Percentiles rank a stretch among this genome's conserved stretches.
Conservation (phyloP, 1,140 invertebrate genomes). For the Rhagoletis pomonella region DNA sequence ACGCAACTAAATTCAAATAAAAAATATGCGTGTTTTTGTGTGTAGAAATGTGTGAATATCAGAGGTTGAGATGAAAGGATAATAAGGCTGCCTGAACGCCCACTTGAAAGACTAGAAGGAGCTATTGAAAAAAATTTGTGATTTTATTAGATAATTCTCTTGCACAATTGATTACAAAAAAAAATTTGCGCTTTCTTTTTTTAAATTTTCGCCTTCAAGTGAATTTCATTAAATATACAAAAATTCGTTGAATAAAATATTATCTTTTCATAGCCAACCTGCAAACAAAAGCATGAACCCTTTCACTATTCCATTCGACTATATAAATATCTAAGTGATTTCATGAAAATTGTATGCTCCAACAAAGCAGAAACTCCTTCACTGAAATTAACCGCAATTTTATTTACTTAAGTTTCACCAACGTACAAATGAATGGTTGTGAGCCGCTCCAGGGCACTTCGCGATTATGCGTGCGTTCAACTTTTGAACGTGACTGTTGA, state of each 20-base stretch:
- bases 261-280: background rate
- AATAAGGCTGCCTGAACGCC: constrained; percentile 36
- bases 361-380: background rate
- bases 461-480: constrained; percentile 5
- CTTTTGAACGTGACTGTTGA: constrained; percentile 49
- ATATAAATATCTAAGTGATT: background rate
- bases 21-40: background rate
- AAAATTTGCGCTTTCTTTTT: background rate
- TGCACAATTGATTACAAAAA: constrained; percentile 1
- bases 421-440: background rate
- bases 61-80: background rate
- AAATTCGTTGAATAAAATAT: constrained; percentile 13
- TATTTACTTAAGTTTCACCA: constrained; percentile 11
- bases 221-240: background rate
- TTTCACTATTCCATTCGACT: constrained; percentile 14
- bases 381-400: constrained; percentile 50
- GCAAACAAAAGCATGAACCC: constrained; percentile 9
- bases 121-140: background rate
- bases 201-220: background rate
- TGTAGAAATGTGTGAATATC: background rate
- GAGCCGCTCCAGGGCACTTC: background rate
- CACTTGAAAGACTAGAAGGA: background rate
- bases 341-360: background rate
- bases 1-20: background rate
- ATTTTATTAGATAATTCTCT: constrained; percentile 49